Conservation (phyloP, 2,797 vertebrate genomes). For the Sitta carolinensis region DNA sequence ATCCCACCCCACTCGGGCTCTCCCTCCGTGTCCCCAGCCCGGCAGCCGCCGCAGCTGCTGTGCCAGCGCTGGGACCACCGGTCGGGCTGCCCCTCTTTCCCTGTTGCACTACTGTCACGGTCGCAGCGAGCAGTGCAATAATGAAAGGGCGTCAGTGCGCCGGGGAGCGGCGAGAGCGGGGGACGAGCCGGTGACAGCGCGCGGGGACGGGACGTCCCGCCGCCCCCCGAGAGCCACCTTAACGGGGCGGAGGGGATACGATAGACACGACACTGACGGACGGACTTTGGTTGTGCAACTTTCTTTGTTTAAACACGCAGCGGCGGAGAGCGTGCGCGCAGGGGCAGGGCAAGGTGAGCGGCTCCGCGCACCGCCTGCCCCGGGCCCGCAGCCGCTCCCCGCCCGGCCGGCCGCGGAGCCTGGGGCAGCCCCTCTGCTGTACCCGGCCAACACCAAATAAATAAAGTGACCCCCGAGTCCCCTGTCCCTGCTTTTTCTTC, state of each 20-base stretch:
- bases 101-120: slow-evolving; percentile 95
- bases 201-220: not conserved
- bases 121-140: slow-evolving; percentile 92
- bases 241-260: not conserved
- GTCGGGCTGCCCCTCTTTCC: slow-evolving; percentile 90
- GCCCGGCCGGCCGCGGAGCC: not conserved
- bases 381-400: not conserved
- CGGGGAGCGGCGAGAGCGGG: slow-evolving; percentile 61
- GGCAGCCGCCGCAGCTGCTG: not conserved
- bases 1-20: not conserved
- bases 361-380: not conserved
- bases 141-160: slow-evolving; percentile 93
- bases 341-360: slow-evolving; percentile 16
- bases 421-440: not conserved
- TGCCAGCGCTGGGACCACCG: slow-evolving; percentile 46
- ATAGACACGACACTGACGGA: not conserved
- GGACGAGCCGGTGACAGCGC: not conserved
- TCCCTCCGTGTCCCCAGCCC: not conserved
- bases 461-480: slow-evolving; percentile 34
- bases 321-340: not conserved
- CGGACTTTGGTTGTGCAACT: slow-evolving; percentile 22
- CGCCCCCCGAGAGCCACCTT: not conserved
- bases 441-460: slow-evolving; percentile 1
- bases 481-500: slow-evolving; percentile 41
- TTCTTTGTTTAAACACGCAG: slow-evolving; percentile 37